Conservation (phyloP, 2,113 vertebrate genomes). For the Sakesphorus luctuosus region DNA sequence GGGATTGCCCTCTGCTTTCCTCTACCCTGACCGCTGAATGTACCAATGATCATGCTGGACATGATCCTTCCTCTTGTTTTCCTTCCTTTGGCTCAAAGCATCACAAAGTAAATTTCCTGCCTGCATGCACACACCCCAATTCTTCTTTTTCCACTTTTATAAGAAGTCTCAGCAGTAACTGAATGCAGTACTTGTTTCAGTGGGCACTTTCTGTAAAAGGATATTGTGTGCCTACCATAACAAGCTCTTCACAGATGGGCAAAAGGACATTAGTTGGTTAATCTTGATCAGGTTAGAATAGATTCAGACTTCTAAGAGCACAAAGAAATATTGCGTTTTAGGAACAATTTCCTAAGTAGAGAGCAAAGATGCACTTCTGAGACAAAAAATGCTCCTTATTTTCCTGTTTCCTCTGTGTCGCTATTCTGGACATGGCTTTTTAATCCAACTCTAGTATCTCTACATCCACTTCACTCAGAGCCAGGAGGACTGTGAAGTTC, state of each 20-base stretch:
- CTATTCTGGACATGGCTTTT: background rate
- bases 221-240: background rate
- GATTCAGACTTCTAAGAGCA: background rate
- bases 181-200: background rate
- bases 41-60: background rate
- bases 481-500: background rate
- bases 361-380: background rate
- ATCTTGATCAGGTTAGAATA: background rate
- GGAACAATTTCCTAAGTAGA: background rate
- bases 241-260: background rate
- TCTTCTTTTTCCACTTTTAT: background rate
- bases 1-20: background rate
- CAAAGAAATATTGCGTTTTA: background rate
- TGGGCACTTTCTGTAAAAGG: background rate
- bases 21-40: background rate
- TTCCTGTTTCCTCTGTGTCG: background rate
- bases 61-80: background rate
- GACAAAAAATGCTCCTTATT: background rate
- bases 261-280: background rate
- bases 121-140: accelerated
- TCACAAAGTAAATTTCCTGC: background rate
- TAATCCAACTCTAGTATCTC: background rate
- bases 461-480: background rate
- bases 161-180: background rate
- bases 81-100: background rate